Evolutionary conservation across 2,797 vertebrate species (phyloP).

Genomic region (Cichlasoma orientale): DNA sequence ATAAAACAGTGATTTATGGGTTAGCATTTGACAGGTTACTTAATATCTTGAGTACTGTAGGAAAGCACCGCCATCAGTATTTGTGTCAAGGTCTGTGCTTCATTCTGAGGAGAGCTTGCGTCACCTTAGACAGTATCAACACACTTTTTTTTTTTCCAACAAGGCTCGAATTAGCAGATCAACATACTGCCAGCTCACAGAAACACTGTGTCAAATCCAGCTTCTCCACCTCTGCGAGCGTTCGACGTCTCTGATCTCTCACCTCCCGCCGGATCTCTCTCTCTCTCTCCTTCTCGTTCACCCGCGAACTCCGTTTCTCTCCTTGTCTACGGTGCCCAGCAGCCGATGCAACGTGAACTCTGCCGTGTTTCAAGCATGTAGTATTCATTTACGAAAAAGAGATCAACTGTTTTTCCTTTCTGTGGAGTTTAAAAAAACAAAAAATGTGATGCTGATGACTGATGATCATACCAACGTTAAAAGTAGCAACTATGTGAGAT

Average conservation of each 20-base stretch:
- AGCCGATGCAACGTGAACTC: conserved; percentile 74
- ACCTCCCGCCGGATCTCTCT: conserved; percentile 17
- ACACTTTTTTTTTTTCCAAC: conserved; percentile 39
- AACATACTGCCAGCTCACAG: conserved; percentile 72
- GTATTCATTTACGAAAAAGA: conserved; percentile 84
- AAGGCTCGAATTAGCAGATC: conserved; percentile 44
- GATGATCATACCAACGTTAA: conserved; percentile 70
- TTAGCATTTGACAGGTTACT: conserved; percentile 37
- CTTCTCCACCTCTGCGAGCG: conserved; percentile 45
- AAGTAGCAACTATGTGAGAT: conserved; percentile 78
- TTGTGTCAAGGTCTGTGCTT: conserved; percentile 50
- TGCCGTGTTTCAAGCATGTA: conserved; percentile 87
- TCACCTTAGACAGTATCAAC: conserved; percentile 42
- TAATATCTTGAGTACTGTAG: conserved; percentile 53
- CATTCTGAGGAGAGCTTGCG: conserved; percentile 28
- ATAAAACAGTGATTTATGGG: conserved; percentile 44
- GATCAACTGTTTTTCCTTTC: conserved; percentile 74
- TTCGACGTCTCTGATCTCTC: conserved; percentile 30
- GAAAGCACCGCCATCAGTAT: conserved; percentile 67
- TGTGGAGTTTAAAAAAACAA: conserved; percentile 77
- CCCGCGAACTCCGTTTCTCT: conserved; percentile 69
- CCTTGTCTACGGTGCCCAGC: conserved; percentile 75
- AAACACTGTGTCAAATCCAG: conserved; percentile 60
- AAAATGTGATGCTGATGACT: conserved; percentile 54
- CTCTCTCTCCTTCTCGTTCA: conserved; percentile 38